These are phyloP conservation scores for Ophion ventricosus DNA, from an alignment of 2,888 invertebrate species.

Conservation along the genomic window DNA sequence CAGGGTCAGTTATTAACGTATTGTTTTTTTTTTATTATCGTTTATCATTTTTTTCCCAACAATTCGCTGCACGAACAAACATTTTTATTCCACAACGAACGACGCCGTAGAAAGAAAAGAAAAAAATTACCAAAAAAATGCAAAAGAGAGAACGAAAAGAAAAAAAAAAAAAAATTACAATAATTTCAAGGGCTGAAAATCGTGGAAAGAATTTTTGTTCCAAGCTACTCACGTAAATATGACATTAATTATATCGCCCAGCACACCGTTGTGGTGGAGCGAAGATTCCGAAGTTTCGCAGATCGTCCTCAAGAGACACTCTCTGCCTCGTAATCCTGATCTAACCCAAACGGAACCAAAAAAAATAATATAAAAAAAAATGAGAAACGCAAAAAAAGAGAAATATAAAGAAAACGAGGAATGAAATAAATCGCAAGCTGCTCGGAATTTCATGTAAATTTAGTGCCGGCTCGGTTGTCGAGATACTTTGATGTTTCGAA, in stretches of 20 bases:
- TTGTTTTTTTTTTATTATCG: too few relatives aligned
- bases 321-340: constrained; percentile 85
- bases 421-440: constrained; percentile 7
- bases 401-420: constrained; percentile 6
- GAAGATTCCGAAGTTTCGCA: constrained; percentile 86
- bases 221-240: constrained; percentile 86
- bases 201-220: background rate
- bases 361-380: constrained; percentile 11
- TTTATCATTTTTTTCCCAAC: too few relatives aligned
- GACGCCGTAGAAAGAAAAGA: too few relatives aligned
- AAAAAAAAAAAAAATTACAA: background rate
- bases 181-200: background rate
- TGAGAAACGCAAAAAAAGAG: background rate
- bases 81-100: too few relatives aligned
- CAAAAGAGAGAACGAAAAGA: too few relatives aligned
- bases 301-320: constrained; percentile 87
- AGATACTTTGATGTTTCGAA: constrained; percentile 48
- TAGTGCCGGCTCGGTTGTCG: constrained; percentile 6
- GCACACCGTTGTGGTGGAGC: constrained; percentile 86
- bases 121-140: too few relatives aligned
- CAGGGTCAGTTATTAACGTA: too few relatives aligned
- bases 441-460: constrained; percentile 50
- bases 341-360: constrained; percentile 75
- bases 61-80: too few relatives aligned
- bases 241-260: constrained; percentile 88